A percentile compares a stretch with the other conserved stretches of the same genome.
These are phyloP conservation scores for Moxostoma hubbsi DNA, from an alignment of 2,797 vertebrate genomes.

Conservation along the genomic window DNA sequence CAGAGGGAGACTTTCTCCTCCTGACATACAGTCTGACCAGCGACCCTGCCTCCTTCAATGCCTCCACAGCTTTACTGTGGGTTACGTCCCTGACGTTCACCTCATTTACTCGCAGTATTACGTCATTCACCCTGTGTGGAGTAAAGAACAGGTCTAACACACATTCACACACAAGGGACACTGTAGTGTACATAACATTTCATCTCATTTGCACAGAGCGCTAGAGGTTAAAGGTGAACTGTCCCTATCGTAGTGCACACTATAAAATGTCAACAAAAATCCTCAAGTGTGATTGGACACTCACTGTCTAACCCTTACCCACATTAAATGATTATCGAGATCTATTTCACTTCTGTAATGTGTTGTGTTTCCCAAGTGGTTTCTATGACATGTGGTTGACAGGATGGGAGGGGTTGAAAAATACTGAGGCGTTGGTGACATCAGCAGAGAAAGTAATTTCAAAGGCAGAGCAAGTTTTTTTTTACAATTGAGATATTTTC, in stretches of 20 bases:
- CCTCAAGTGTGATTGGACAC: too few relatives aligned
- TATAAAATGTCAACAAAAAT: too few relatives aligned
- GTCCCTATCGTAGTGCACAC: too few relatives aligned
- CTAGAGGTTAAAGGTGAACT: too few relatives aligned
- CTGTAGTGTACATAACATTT: too few relatives aligned
- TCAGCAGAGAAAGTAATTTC: neutral
- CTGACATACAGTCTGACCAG: constrained; percentile 91
- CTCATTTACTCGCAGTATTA: constrained; percentile 95
- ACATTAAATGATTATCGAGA: too few relatives aligned
- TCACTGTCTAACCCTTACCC: too few relatives aligned
- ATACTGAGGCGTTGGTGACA: neutral
- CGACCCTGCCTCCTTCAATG: constrained; percentile 94
- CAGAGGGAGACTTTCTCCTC: constrained; percentile 88
- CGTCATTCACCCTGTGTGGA: constrained; percentile 88
- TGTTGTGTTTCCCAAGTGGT: neutral
- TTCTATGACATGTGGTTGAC: neutral
- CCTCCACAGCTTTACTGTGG: constrained; percentile 95
- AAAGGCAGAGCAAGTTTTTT: neutral
- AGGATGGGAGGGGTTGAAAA: neutral
- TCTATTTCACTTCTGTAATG: too few relatives aligned
- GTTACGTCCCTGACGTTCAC: constrained; percentile 93
- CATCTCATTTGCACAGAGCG: too few relatives aligned
- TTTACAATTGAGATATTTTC: neutral
- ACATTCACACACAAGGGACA: too few relatives aligned
- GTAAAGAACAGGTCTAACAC: neutral